Evolutionary conservation across 2,113 vertebrate species (phyloP), one percentile per base, ranked within the genome.

Genomic region (Empidonax alnorum): DNA sequence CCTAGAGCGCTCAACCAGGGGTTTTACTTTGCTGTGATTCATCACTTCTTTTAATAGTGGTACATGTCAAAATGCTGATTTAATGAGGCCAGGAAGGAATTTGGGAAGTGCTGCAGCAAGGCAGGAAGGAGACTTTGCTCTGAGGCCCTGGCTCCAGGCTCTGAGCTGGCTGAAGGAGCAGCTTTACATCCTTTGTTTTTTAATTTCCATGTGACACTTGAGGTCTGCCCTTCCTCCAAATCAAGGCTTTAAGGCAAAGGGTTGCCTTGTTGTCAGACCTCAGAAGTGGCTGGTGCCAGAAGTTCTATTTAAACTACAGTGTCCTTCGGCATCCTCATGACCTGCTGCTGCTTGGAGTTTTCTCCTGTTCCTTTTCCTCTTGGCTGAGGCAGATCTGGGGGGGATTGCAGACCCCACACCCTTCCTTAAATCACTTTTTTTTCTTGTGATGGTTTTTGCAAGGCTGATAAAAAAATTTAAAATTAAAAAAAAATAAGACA

Each of bases 111-210:
- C 71, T 65, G 69, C 2, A 5, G 62, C 1, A 0, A 47, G 46
- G 66, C 78, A 55, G 73, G 0, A 4, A 55, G 52, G 56, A 5
- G 3, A 63, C 0, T 0, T 44, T 75, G 53, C 66, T 79, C 77
- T 5, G 1, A 24, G 52, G 52, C 31, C 87, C n/a, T 84, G 55
- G 46, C 84, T 92, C 9, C 62, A 71, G 66, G 33, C 62, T 93
- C 75, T 44, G 69, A 82, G 30, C 31, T 84, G 66, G 9, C 65
- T 42, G 30, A 63, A 65, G 35, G 35, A 41, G 61, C 17, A 79
- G 22, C 49, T 80, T 86, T 12, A 42, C 19, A 22, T 44, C 35
- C 55, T 90, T 78, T 35, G n/a, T 20, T 59, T 88, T 83, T 47
- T 50, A 14, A 62, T 90, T 92, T 80, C 61, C 41, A 2, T 58